These are phyloP conservation scores for Caenorhabditis brenneri DNA, from an alignment of 1,140 invertebrate species.

Conservation along the genomic window DNA sequence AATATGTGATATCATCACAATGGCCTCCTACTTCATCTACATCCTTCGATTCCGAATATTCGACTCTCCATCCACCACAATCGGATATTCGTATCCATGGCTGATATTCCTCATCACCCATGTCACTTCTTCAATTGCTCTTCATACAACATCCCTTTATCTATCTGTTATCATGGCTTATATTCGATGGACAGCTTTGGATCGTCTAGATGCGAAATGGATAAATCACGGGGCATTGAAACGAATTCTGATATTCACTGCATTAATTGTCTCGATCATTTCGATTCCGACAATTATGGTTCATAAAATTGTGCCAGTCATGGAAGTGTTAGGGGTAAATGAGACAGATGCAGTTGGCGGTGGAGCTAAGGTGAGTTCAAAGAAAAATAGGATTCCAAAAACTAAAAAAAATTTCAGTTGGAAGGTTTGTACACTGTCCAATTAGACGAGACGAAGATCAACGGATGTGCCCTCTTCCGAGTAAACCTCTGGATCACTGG, in stretches of 20 bases:
- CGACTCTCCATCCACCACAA: background rate
- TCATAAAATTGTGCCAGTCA: slow-evolving; percentile 52
- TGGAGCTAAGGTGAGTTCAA: background rate
- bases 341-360: slow-evolving; percentile 21
- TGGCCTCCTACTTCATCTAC: slow-evolving; percentile 56
- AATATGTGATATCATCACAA: slow-evolving; percentile 55
- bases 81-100: slow-evolving; percentile 56
- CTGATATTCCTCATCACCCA: slow-evolving; percentile 55
- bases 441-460: slow-evolving; percentile 45
- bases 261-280: slow-evolving; percentile 45
- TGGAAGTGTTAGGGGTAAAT: slow-evolving; percentile 47
- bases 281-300: slow-evolving; percentile 55
- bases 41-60: slow-evolving; percentile 48
- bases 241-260: slow-evolving; percentile 53
- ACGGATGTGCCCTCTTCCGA: slow-evolving; percentile 51
- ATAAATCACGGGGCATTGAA: slow-evolving; percentile 48
- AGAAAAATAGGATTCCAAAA: too few species aligned
- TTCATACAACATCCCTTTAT: slow-evolving; percentile 55
- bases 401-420: background rate
- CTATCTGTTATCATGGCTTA: slow-evolving; percentile 57
- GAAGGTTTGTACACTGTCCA: slow-evolving; percentile 54
- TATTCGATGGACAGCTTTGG: slow-evolving; percentile 53
- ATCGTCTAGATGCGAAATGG: slow-evolving; percentile 56
- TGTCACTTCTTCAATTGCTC: slow-evolving; percentile 52
- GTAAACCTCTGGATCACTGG: slow-evolving; percentile 57